A percentile compares a stretch with the other conserved stretches of the same genome.
These are phyloP conservation scores for Cisticola juncidis DNA, from an alignment of 2,113 vertebrate genomes.

Conservation along the genomic window DNA sequence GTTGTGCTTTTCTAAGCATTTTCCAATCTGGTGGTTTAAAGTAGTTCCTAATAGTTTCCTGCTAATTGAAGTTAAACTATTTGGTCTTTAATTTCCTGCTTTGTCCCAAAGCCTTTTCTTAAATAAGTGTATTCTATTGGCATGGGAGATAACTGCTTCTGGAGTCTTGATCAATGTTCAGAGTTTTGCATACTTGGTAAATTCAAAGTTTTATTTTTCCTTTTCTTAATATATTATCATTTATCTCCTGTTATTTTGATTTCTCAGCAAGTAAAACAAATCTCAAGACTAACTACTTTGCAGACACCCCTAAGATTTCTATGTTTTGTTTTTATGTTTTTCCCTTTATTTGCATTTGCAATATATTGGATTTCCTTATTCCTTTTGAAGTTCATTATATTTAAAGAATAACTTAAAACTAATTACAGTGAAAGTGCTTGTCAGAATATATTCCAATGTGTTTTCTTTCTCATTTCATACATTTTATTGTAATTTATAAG, in stretches of 20 bases:
- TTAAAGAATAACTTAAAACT: not conserved
- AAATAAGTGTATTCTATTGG: not conserved
- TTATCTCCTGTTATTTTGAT: not conserved
- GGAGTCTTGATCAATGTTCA: not conserved
- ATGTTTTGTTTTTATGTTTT: not conserved
- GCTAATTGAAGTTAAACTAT: not conserved
- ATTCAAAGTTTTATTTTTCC: not conserved
- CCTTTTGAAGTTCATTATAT: not conserved
- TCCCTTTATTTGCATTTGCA: not conserved
- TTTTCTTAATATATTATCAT: not conserved
- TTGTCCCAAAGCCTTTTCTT: not conserved
- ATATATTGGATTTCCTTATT: not conserved
- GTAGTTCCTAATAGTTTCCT: not conserved
- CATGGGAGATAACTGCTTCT: not conserved
- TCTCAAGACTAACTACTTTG: not conserved
- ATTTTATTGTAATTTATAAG: not conserved
- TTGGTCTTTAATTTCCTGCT: conserved; percentile 22
- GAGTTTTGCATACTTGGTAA: not conserved
- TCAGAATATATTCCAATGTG: not conserved
- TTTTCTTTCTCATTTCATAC: not conserved
- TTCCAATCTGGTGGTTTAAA: conserved; percentile 13
- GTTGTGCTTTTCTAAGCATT: conserved; percentile 26
- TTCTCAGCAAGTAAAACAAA: not conserved
- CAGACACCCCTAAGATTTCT: not conserved
- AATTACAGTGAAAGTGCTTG: not conserved